Base-by-base conservation (phyloP, 1,140 invertebrate genomes). In the Lasioglossum albipes region DNA sequence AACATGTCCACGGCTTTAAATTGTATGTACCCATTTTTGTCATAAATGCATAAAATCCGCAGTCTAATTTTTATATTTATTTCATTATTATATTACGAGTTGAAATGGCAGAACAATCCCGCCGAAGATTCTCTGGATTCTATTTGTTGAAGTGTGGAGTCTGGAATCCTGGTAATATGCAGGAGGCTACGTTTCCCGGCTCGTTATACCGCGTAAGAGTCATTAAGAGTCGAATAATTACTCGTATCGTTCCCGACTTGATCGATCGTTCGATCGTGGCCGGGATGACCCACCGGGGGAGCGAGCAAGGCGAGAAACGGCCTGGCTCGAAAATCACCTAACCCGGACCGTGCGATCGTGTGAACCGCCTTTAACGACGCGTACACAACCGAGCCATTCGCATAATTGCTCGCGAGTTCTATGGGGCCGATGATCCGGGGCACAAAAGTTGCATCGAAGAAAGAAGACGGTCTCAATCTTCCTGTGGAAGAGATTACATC, bases 191-290 rank as follows among this genome's bases (percentile, higher is more conserved):
- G 75, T 79, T 75, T 81, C 66, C 74, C 85, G 80, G 36, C 81
- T 83, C 84, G 81, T 86, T 87, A 83, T 70, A 66, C 75, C 82
- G 84, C 85, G 83, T 87, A 87, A 87, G 81, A 85, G 81, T 88
- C 86, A 88, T 88, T 88, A 88, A 85, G 86, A 88, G 83, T 84
- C 85, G 86, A 88, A 88, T 88, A 88, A 88, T 88, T 88, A 88
- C 79, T 83, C 85, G 86, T 87, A 87, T 87, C 85, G 85, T 85
- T 85, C 83, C 73, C 68, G 85, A 81, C 70, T 88, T 88, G 86
- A 88, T 88, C 85, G 86, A 88, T 88, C 85, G 86, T 84, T 69
- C 86, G 85, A 88, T 88, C 86, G 86, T 88, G 86, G 85, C 86
- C 85, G 81, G 83, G 64, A 81, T 88, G 86, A 88, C 86, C 86